Conservation (phyloP, 2,113 vertebrate genomes). For the Siniperca chuatsi region DNA sequence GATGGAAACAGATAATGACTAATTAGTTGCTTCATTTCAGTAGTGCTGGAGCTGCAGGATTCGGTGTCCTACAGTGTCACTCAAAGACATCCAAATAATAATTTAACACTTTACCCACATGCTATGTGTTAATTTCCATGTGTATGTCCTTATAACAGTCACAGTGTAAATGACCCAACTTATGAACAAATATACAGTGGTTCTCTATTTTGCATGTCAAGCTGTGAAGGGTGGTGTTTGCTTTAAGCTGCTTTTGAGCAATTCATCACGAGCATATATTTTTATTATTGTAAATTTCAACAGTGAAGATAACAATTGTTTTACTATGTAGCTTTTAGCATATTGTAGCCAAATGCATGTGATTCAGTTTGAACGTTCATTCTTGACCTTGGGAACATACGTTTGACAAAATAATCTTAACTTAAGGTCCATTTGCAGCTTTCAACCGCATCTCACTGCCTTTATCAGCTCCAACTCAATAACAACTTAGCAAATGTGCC, state of each 20-base stretch:
- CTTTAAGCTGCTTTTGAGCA: neutral
- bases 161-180: neutral
- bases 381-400: too few species aligned
- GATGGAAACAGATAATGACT: neutral
- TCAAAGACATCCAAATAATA: neutral
- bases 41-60: neutral
- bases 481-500: too few species aligned
- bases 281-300: neutral
- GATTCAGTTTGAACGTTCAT: too few species aligned
- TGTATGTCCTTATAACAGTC: neutral
- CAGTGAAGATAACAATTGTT: too few species aligned
- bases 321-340: too few species aligned
- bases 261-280: constrained; percentile 1
- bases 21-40: neutral
- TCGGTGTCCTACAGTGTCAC: neutral
- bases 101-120: neutral
- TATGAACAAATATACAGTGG: neutral
- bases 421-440: too few species aligned
- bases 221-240: neutral
- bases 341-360: too few species aligned
- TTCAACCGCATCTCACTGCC: too few species aligned
- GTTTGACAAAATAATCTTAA: too few species aligned
- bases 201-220: neutral
- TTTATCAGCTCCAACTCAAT: too few species aligned
- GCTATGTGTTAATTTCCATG: neutral